Base-by-base conservation (phyloP, 2,888 invertebrate genomes). In the Seladonia tumulorum region DNA sequence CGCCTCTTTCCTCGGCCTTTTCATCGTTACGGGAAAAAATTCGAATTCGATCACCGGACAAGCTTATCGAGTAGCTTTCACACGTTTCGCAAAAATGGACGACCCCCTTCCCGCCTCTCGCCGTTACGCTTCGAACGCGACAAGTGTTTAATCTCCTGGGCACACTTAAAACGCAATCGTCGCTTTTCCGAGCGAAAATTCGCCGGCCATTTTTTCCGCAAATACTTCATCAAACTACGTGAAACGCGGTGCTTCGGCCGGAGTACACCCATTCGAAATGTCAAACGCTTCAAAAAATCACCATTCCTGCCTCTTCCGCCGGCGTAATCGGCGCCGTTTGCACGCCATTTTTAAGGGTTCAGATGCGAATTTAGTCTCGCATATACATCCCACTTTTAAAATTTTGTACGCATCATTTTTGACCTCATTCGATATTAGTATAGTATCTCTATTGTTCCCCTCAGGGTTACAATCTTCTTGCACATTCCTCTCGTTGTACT, bases 31-130 rank as follows among this genome's bases (percentile, higher is more conserved):
- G n/a, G 42, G 42, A 22, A 53, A 75, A 79, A 79, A 79, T 79
- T 79, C 75, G 80, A 79, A 82, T 82, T 74, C 79, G 53, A 79
- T 79, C 57, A 60, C 71, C 60, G 29, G 22, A 12, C 25, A 22
- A 22, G 81, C 42, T 72, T 70, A 49, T 63, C 29, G 63, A 81
- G 53, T 49, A 29, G 70, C 79, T 79, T 75, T 79, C 42, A 35
- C 45, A 10, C 57, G 12, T 60, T 79, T 82, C 75, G 68, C 29
- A 75, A 75, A 79, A 22, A 79, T 75, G 57, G 70, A 42, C 42
- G 14, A n/a, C 29, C 22, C 53, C 8, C 29, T 45, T 63, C 22
- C 29, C 29, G 53, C 35, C 53, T 75, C 66, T 42, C 22, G 35
- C 14, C 22, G 22, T 18, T 29, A 39, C 22, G 39, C 10, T 22